Conservation (phyloP, 2,797 vertebrate species). For the Leptoclinus maculatus region DNA sequence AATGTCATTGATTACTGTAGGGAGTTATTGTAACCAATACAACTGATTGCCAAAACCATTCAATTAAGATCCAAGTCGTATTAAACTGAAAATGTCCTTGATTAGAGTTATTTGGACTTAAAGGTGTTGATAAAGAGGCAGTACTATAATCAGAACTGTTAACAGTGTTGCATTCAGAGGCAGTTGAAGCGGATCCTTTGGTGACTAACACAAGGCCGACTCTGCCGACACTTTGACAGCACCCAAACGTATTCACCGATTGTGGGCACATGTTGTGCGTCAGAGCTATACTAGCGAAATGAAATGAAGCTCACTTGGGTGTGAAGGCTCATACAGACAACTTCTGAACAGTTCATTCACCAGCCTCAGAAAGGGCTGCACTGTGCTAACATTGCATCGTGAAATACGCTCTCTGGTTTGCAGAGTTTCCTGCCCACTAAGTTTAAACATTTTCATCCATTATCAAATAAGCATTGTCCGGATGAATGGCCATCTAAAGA, state of each 20-base stretch:
- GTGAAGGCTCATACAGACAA: constrained; percentile 55
- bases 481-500: constrained; percentile 5
- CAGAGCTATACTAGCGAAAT: constrained; percentile 24
- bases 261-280: constrained; percentile 38
- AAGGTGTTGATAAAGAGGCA: constrained; percentile 15
- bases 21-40: background rate
- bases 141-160: constrained; percentile 26
- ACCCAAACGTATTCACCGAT: constrained; percentile 29
- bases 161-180: constrained; percentile 27
- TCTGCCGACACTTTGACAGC: constrained; percentile 20
- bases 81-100: constrained; percentile 19
- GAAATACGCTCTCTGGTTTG: constrained; percentile 26
- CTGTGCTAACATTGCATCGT: constrained; percentile 11
- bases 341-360: constrained; percentile 46
- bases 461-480: constrained; percentile 8
- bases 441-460: constrained; percentile 22
- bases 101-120: constrained; percentile 2
- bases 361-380: constrained; percentile 33
- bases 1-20: background rate
- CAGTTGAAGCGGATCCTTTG: constrained; percentile 9
- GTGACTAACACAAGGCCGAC: constrained; percentile 22
- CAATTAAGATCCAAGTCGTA: background rate
- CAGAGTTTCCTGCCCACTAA: constrained; percentile 30
- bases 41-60: background rate
- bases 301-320: constrained; percentile 57